Evolutionary conservation across 2,797 vertebrate species (phyloP).

Genomic region (Gambelia wislizenii): DNA sequence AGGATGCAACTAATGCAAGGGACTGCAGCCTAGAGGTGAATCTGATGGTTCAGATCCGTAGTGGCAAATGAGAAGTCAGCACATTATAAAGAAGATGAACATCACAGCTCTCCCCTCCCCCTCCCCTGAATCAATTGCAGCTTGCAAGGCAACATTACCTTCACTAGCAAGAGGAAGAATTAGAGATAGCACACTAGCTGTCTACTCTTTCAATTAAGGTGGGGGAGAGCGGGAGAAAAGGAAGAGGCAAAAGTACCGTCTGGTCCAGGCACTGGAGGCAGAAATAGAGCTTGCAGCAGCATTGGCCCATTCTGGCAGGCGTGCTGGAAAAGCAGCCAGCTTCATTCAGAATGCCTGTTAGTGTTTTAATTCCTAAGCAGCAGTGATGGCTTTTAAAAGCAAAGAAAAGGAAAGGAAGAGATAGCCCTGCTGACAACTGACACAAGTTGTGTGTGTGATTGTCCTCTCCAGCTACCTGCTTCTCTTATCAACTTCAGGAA

Average conservation of each 20-base stretch:
- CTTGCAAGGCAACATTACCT: conserved; percentile 35
- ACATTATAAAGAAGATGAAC: background rate
- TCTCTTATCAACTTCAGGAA: conserved; percentile 68
- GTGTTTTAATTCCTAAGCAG: conserved; percentile 52
- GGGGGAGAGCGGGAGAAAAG: conserved; percentile 31
- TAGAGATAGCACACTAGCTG: conserved; percentile 27
- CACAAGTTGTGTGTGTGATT: conserved; percentile 61
- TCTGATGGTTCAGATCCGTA: conserved; percentile 19
- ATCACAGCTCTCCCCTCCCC: background rate
- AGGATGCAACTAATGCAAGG: conserved; percentile 74
- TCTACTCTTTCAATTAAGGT: conserved; percentile 38
- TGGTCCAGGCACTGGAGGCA: conserved; percentile 84
- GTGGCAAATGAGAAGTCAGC: conserved; percentile 28
- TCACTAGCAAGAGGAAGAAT: conserved; percentile 40
- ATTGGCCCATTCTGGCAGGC: conserved; percentile 84
- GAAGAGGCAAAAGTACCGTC: conserved; percentile 83
- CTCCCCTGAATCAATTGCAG: conserved; percentile 31
- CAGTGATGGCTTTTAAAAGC: background rate
- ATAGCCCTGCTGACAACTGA: conserved; percentile 73
- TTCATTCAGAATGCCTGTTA: conserved; percentile 74
- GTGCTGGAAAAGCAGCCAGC: conserved; percentile 60
- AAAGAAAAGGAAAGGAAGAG: conserved; percentile 18
- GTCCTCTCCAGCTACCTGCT: conserved; percentile 58
- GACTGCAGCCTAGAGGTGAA: conserved; percentile 65
- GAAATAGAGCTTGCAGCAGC: conserved; percentile 84